A percentile compares a stretch with the other conserved stretches of the same genome.
Conservation (phyloP, 2,797 vertebrate species). For the Alauda arvensis region DNA sequence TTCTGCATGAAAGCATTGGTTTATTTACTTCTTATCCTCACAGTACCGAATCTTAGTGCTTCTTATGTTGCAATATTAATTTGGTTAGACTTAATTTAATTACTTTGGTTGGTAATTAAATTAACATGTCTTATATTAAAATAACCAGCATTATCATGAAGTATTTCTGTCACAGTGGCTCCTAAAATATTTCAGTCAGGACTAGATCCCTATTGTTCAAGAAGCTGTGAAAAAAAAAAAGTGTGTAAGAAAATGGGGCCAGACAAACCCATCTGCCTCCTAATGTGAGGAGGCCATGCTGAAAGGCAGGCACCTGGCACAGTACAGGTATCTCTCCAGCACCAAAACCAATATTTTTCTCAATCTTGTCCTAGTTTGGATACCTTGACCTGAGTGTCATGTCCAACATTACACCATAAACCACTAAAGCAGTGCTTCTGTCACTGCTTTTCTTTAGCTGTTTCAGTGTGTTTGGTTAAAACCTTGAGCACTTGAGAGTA, state of each 20-base stretch:
- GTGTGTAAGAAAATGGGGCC: rapidly evolving
- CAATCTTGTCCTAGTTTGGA: background rate
- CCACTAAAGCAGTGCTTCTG: background rate
- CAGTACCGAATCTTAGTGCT: background rate
- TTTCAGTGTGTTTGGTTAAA: background rate
- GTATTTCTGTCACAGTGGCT: background rate
- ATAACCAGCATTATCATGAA: background rate
- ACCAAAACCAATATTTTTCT: background rate
- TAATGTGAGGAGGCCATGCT: background rate
- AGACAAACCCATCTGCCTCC: background rate
- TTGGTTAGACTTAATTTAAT: slow-evolving; percentile 13
- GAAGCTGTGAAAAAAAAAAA: background rate
- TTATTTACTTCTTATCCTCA: slow-evolving; percentile 24
- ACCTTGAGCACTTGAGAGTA: background rate
- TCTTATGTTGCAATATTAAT: slow-evolving; percentile 31
- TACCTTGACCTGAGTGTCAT: background rate
- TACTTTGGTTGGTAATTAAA: slow-evolving; percentile 1
- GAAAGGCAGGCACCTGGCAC: background rate
- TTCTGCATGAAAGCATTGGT: background rate
- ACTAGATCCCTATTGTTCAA: background rate
- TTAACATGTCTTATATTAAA: slow-evolving; percentile 10
- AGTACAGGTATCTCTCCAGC: background rate
- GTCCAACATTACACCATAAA: background rate
- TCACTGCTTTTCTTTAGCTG: background rate
- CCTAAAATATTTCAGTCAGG: background rate